Evolutionary conservation across 2,113 vertebrate species (phyloP).

Genomic region (Lates calcarifer): DNA sequence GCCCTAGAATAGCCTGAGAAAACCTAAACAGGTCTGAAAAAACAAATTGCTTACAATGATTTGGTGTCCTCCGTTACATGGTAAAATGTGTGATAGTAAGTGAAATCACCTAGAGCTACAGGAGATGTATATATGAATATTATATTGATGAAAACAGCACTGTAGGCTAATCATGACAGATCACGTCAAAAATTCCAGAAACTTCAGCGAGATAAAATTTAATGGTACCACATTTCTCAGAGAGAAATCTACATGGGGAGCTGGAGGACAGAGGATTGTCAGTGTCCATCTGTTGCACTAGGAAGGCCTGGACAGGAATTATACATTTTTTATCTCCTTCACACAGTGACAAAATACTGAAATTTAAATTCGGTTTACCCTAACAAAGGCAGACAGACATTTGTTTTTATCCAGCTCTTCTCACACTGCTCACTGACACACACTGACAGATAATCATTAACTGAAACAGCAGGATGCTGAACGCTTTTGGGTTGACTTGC

Average conservation of each 20-base stretch:
- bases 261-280: not conserved
- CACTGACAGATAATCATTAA: not conserved
- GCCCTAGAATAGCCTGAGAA: no score
- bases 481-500: not conserved
- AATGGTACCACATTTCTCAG: not conserved
- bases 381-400: not conserved
- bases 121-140: no score
- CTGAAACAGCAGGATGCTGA: not conserved
- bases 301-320: not conserved
- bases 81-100: not conserved
- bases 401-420: not conserved
- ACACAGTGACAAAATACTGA: not conserved
- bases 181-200: no score
- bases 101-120: not conserved
- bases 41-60: no score
- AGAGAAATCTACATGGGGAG: no score
- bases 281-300: not conserved
- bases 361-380: not conserved
- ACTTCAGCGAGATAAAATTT: no score
- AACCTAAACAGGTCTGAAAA: no score
- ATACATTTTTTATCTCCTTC: not conserved
- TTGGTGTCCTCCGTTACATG: no score
- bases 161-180: not conserved
- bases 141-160: not conserved
- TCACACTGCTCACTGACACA: not conserved